These are phyloP conservation scores for Sebastes glaucus DNA, from an alignment of 2,797 vertebrate genomes.

Conservation along the genomic window DNA sequence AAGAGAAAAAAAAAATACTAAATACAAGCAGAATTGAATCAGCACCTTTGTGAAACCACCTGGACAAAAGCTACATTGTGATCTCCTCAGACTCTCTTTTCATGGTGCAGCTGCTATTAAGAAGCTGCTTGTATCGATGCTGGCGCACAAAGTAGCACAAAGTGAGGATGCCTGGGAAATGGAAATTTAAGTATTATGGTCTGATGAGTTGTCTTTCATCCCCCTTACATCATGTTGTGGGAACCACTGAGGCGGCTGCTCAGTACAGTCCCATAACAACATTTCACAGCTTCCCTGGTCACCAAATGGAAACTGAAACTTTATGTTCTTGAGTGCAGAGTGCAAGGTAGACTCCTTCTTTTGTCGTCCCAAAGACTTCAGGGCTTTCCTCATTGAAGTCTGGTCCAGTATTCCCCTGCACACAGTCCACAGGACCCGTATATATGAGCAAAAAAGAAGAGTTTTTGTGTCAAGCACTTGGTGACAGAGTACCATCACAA, in stretches of 20 bases:
- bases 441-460: background rate
- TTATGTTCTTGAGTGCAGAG: conserved; percentile 22
- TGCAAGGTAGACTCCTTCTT: conserved; percentile 24
- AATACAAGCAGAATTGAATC: conserved; percentile 28
- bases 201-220: conserved; percentile 69
- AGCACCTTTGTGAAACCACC: conserved; percentile 31
- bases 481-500: background rate
- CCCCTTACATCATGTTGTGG: conserved; percentile 66
- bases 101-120: conserved; percentile 31
- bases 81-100: conserved; percentile 35
- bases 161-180: conserved; percentile 55
- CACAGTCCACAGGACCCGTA: background rate
- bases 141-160: conserved; percentile 45
- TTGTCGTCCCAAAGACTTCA: conserved; percentile 24
- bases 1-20: conserved; percentile 10
- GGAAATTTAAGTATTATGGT: conserved; percentile 59
- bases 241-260: conserved; percentile 44
- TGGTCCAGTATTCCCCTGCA: background rate
- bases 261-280: conserved; percentile 35
- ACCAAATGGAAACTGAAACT: conserved; percentile 56
- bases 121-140: conserved; percentile 35
- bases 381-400: conserved; percentile 35
- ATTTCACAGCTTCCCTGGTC: conserved; percentile 47
- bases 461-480: background rate
- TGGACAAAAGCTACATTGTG: conserved; percentile 37